Conservation (phyloP, 2,113 vertebrate genomes). For the Leucopternis melanops region DNA sequence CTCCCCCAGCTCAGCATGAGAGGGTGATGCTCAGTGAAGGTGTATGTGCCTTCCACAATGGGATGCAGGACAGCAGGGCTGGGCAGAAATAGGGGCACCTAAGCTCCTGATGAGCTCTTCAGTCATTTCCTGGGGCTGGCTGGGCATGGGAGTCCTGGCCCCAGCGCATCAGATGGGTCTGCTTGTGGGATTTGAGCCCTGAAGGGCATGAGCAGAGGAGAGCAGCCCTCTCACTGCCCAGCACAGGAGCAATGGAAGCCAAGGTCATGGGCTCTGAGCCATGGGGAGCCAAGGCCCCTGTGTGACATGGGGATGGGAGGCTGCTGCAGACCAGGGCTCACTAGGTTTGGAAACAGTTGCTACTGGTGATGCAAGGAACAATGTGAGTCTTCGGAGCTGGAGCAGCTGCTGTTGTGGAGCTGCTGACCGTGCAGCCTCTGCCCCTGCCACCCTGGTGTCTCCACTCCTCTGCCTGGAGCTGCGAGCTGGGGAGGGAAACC, state of each 20-base stretch:
- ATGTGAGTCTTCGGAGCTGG: not conserved
- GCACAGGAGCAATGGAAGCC: not conserved
- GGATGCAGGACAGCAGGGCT: not conserved
- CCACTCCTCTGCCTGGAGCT: not conserved
- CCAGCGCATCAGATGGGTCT: not conserved
- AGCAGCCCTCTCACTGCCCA: fast-evolving
- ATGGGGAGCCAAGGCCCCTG: not conserved
- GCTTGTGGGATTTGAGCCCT: not conserved
- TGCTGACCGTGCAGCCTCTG: not conserved
- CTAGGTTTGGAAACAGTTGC: not conserved
- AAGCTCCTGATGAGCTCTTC: not conserved
- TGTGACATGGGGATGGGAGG: not conserved
- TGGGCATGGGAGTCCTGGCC: not conserved
- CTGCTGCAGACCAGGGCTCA: not conserved
- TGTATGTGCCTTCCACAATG: fast-evolving
- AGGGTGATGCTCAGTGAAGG: not conserved
- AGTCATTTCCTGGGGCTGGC: not conserved
- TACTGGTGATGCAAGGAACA: not conserved
- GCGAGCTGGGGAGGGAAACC: not conserved
- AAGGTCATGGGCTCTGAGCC: not conserved
- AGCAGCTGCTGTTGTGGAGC: not conserved
- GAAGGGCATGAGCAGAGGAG: not conserved
- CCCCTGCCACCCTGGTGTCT: not conserved
- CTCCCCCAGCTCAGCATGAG: not conserved
- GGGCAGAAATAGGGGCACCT: not conserved